Evolutionary conservation across 2,888 invertebrate species (phyloP).

Genomic region (Bombyx huttoni): DNA sequence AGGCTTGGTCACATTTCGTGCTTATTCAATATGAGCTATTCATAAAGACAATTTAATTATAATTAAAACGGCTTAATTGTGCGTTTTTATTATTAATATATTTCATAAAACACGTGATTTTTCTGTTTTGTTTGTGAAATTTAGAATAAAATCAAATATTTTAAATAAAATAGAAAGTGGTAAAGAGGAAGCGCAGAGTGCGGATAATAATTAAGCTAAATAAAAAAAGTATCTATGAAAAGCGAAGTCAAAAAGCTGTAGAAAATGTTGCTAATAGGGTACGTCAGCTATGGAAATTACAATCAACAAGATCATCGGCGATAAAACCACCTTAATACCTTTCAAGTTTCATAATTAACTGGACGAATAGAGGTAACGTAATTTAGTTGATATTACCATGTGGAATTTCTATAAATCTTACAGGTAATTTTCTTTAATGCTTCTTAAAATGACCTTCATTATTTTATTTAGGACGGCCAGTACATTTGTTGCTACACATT

Average conservation of each 20-base stretch:
- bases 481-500: neutral
- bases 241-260: neutral
- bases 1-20: neutral
- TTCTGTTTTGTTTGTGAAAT: no score
- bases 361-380: neutral
- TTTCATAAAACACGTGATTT: no score
- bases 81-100: no score
- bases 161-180: no score
- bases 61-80: no score
- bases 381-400: neutral
- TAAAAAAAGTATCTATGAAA: no score
- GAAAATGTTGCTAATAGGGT: neutral
- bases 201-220: no score
- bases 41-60: no score
- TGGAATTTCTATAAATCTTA: neutral
- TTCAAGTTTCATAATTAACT: neutral
- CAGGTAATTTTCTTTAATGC: neutral
- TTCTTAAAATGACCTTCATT: neutral
- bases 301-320: neutral
- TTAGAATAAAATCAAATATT: no score
- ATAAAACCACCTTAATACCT: neutral
- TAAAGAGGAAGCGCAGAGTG: no score
- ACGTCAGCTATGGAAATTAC: neutral
- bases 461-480: neutral
- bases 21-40: neutral